Conservation (phyloP, 2,797 vertebrate species). For the Hafferia zeledoni region DNA sequence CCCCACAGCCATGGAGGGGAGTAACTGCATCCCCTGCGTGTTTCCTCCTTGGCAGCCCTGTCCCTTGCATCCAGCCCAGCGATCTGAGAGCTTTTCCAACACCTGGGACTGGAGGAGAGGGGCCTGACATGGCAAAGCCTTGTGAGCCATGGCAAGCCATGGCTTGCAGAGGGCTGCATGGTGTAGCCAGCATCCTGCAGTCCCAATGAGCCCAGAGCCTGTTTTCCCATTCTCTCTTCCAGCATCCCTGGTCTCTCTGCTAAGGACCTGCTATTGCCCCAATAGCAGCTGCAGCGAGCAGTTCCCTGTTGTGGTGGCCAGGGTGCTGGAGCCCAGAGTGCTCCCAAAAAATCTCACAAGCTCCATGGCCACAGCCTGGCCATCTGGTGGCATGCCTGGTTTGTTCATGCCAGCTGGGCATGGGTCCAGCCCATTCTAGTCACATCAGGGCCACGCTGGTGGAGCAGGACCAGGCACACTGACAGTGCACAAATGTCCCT, state of each 20-base stretch:
- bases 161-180: rapidly evolving
- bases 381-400: neutral
- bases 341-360: neutral
- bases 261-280: neutral
- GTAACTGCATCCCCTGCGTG: rapidly evolving
- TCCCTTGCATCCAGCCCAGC: neutral
- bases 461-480: neutral
- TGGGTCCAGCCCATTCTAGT: rapidly evolving
- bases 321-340: neutral
- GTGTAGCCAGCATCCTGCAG: rapidly evolving
- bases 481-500: neutral
- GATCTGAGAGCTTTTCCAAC: neutral
- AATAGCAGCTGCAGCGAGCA: neutral
- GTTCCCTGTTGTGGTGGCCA: neutral
- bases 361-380: neutral
- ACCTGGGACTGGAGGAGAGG: neutral
- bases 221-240: rapidly evolving
- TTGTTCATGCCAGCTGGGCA: rapidly evolving
- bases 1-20: neutral
- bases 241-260: neutral
- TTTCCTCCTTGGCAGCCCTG: neutral
- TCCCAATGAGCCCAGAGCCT: neutral
- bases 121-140: neutral
- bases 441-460: rapidly evolving
- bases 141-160: rapidly evolving